Base-by-base conservation (phyloP, 1,140 invertebrate species). In the Drosophila bipectinata region DNA sequence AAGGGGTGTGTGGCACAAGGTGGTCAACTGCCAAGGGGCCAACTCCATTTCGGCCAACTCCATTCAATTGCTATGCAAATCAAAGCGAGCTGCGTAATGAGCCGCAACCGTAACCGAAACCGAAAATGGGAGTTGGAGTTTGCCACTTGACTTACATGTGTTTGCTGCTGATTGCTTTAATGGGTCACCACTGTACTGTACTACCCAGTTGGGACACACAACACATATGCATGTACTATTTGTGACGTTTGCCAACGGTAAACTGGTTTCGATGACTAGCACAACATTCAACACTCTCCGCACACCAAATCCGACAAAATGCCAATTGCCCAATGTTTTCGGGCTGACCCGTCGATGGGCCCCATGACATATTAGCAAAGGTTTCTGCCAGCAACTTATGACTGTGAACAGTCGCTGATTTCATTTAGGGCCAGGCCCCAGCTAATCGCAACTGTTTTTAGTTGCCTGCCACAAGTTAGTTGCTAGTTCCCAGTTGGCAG, bases 51-150 rank as follows among this genome's bases (percentile, higher is more conserved):
- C 18, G 51, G 58, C 39, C 28, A 61, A 49, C 45, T 73, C 51
- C 66, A 77, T 83, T 72, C 74, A 72, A 85, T 82, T 81, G 77
- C 74, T 82, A 85, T 85, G 82, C 82, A 82, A 82, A 84, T 82
- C 79, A 78, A 75, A 75, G 82, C 56, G 51, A 74, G 53, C 72
- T 76, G 83, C 79, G 74, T 87, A 88, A 88, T 88, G 79, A 87
- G 83, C 72, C 72, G 63, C 66, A 69, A 56, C 66, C 66, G 66
- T 69, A 68, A 68, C 66, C 44, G 66, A 30, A 68, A 55, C 64
- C 64, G 21, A 48, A 30, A 68, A 47, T 68, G 60, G 61, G 26
- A 61, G 49, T 47, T 37, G 21, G 10, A 53, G 55, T 55, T 74
- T 77, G 69, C 49, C 72, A 58, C 57, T 73, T 77, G 77, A 82